phyloP scores from a whole-genome alignment of 2,888 invertebrate genomes.

The Eupithecia pulchellata region DNA sequence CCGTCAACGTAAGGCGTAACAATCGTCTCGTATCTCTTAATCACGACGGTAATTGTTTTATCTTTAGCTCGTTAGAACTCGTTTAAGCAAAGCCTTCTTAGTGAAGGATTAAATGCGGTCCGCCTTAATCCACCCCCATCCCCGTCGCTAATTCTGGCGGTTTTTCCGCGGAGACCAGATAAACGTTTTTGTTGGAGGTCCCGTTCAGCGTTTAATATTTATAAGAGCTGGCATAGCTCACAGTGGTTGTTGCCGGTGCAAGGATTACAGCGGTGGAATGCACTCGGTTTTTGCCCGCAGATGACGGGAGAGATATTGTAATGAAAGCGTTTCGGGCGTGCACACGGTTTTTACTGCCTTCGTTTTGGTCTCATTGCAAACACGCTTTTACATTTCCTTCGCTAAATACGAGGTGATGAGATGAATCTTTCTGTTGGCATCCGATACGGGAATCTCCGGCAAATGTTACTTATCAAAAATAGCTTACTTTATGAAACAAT shows the following conservation, averaged over 20 bases:
- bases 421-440: slow-evolving; percentile 17
- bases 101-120: slow-evolving; percentile 85
- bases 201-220: slow-evolving; percentile 78
- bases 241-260: slow-evolving; percentile 72
- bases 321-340: slow-evolving; percentile 60
- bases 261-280: slow-evolving; percentile 72
- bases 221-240: slow-evolving; percentile 75
- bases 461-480: slow-evolving; percentile 47
- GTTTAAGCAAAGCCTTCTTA: slow-evolving; percentile 86
- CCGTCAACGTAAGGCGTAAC: slow-evolving; percentile 77
- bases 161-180: slow-evolving; percentile 83
- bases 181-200: slow-evolving; percentile 82
- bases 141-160: slow-evolving; percentile 83
- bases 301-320: slow-evolving; percentile 66
- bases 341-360: slow-evolving; percentile 47
- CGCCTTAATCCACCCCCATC: slow-evolving; percentile 82
- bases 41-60: slow-evolving; percentile 85
- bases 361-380: slow-evolving; percentile 35
- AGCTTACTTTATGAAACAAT: slow-evolving; percentile 61
- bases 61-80: slow-evolving; percentile 86
- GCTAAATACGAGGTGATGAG: slow-evolving; percentile 23
- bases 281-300: slow-evolving; percentile 68
- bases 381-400: slow-evolving; percentile 32
- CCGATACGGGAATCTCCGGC: slow-evolving; percentile 25
- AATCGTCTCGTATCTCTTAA: slow-evolving; percentile 85